phyloP scores from a whole-genome alignment of 2,888 invertebrate genomes.

The Tuberolachnus salignus region DNA sequence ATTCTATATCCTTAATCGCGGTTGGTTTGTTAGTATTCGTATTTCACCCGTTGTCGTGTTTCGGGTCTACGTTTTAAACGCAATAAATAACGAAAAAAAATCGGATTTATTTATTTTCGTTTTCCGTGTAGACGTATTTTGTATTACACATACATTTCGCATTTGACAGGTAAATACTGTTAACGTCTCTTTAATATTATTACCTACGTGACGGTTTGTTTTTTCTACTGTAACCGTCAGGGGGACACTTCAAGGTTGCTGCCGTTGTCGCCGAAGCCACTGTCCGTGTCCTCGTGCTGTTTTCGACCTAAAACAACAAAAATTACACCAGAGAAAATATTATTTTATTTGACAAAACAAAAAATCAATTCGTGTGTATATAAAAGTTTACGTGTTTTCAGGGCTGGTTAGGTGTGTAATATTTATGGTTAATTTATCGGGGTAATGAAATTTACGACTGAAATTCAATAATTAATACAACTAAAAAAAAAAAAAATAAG shows the following conservation, averaged over 20 bases:
- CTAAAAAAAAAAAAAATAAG: too few relatives aligned
- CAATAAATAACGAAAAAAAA: background rate
- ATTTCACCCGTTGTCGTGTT: background rate
- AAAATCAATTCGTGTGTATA: conserved; percentile 7
- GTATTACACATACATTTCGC: background rate
- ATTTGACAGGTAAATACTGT: conserved; percentile 23
- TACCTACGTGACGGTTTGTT: conserved; percentile 2
- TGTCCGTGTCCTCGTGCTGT: background rate
- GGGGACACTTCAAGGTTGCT: conserved; percentile 12
- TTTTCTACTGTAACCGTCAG: background rate
- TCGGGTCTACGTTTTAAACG: background rate
- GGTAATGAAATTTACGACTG: too few relatives aligned
- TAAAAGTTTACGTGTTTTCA: too few relatives aligned
- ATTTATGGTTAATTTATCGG: too few relatives aligned
- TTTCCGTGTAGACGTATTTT: background rate
- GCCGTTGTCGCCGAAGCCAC: background rate
- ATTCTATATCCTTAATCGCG: too few relatives aligned
- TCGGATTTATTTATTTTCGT: background rate
- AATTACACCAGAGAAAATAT: background rate
- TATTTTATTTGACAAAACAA: background rate
- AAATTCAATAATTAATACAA: too few relatives aligned
- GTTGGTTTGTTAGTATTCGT: too few relatives aligned
- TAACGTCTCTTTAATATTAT: conserved; percentile 19
- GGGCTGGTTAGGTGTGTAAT: too few relatives aligned
- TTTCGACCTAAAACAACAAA: background rate